phyloP scores from a whole-genome alignment of 2,888 invertebrate genomes.

The Synanthedon tipuliformis region DNA sequence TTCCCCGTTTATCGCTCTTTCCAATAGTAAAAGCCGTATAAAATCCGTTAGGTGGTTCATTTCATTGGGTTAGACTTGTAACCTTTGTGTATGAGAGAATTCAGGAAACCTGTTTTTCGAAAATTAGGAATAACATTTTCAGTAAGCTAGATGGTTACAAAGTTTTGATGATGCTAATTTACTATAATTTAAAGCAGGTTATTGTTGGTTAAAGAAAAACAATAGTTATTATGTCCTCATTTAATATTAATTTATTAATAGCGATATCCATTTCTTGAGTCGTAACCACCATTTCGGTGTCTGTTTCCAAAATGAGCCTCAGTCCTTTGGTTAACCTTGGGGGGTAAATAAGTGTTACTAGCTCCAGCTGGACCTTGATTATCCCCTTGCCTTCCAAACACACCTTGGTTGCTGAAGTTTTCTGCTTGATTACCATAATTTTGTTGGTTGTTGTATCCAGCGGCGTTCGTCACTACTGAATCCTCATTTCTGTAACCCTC shows the following conservation, averaged over 20 bases:
- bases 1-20: too few species aligned
- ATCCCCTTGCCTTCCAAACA: background rate
- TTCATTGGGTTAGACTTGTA: too few species aligned
- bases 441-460: conserved; percentile 7
- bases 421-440: background rate
- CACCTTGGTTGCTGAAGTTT: background rate
- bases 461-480: conserved; percentile 35
- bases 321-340: conserved; percentile 16
- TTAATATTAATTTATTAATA: conserved; percentile 14
- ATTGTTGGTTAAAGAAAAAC: too few species aligned
- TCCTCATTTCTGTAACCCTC: conserved; percentile 26
- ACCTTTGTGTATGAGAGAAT: too few species aligned
- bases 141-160: too few species aligned
- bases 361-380: conserved; percentile 3
- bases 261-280: conserved; percentile 31
- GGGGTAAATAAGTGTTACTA: conserved; percentile 37
- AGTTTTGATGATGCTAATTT: too few species aligned
- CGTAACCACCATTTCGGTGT: conserved; percentile 20
- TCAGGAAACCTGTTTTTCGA: too few species aligned
- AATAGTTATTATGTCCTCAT: too few species aligned
- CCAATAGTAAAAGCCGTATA: too few species aligned
- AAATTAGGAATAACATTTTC: too few species aligned
- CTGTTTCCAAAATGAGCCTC: conserved; percentile 13
- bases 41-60: too few species aligned
- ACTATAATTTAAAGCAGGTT: too few species aligned